phyloP scores from a whole-genome alignment of 2,113 vertebrate genomes.

The Glaucomys volans region DNA sequence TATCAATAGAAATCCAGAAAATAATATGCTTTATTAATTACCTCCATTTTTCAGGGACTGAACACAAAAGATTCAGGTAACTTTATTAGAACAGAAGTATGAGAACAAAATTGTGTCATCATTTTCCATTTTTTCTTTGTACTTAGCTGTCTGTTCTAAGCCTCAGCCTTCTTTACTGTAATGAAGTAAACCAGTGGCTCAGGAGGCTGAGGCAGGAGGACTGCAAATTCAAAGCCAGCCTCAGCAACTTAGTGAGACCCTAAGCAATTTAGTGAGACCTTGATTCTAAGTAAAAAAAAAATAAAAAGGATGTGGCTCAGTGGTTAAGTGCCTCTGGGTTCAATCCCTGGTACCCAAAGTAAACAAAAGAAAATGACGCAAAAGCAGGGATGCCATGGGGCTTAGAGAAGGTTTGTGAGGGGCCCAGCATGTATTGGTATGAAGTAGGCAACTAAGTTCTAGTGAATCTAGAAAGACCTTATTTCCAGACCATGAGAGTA shows the following conservation, averaged over 20 bases:
- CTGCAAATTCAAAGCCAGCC: too few species aligned
- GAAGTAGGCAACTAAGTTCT: background rate
- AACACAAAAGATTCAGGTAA: background rate
- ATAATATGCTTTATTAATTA: conserved; percentile 23
- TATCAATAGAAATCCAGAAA: background rate
- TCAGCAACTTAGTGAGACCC: too few species aligned
- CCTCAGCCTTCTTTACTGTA: background rate
- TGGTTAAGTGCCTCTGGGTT: too few species aligned
- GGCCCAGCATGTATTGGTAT: background rate
- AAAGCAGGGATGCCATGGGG: background rate
- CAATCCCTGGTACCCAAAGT: too few species aligned
- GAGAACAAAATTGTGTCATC: background rate
- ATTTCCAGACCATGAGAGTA: background rate
- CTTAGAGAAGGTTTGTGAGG: background rate
- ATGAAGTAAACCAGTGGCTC: background rate
- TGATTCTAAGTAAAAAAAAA: too few species aligned
- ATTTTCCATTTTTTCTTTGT: conserved; percentile 22
- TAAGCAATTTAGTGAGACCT: too few species aligned
- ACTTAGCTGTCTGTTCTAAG: background rate
- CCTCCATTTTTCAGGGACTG: background rate
- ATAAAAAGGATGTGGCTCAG: too few species aligned
- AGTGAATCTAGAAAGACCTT: background rate
- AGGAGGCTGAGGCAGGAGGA: too few species aligned
- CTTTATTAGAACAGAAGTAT: background rate
- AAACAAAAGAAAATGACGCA: too few species aligned